Evolutionary conservation across 1,140 invertebrate species (phyloP).

Genomic region (Pectinophora gossypiella): DNA sequence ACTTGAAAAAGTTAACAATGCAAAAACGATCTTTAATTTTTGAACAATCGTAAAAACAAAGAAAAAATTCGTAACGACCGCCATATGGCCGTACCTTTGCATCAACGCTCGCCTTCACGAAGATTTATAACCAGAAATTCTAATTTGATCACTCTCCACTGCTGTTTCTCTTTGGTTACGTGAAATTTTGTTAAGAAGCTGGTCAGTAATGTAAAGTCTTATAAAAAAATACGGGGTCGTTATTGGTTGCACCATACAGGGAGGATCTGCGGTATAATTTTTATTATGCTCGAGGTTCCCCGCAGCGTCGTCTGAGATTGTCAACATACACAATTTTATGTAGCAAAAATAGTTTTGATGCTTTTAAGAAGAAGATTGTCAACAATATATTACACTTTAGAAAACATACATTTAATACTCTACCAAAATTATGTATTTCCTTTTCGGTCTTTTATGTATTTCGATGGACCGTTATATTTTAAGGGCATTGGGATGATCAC

Average conservation of each 20-base stretch:
- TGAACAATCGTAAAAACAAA: slow-evolving; percentile 56
- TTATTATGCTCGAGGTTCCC: slow-evolving; percentile 41
- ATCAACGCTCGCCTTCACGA: slow-evolving; percentile 34
- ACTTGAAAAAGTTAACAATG: slow-evolving; percentile 33
- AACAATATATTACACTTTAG: no score
- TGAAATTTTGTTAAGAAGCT: background rate
- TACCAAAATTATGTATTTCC: no score
- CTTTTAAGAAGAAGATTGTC: no score
- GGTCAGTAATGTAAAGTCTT: slow-evolving; percentile 31
- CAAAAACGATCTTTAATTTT: slow-evolving; percentile 48
- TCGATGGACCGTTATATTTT: no score
- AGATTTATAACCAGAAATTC: slow-evolving; percentile 33
- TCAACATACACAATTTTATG: slow-evolving; percentile 25
- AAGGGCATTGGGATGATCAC: no score
- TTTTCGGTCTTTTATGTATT: no score
- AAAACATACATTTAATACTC: no score
- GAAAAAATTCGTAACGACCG: slow-evolving; percentile 53
- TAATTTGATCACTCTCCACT: slow-evolving; percentile 20
- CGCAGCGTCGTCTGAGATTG: slow-evolving; percentile 28
- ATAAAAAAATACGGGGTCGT: slow-evolving; percentile 30
- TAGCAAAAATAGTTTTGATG: no score
- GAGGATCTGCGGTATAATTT: slow-evolving; percentile 43
- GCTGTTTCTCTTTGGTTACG: slow-evolving; percentile 8
- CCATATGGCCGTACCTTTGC: slow-evolving; percentile 58
- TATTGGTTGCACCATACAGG: slow-evolving; percentile 38